phyloP scores from a whole-genome alignment of 2,888 invertebrate species.

The Caprella mutica region DNA sequence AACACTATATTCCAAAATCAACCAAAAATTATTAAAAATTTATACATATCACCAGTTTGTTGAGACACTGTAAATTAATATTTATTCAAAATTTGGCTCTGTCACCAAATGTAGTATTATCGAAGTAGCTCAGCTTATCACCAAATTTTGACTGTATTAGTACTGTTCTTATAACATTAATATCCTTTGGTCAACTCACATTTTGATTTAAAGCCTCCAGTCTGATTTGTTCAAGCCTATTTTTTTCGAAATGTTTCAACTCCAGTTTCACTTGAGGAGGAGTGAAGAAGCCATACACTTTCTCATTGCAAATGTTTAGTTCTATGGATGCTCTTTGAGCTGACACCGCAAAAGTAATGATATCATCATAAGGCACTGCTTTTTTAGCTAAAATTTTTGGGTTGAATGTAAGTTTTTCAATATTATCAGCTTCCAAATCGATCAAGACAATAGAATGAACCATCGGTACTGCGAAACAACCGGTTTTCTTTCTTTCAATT shows the following conservation, averaged over 20 bases:
- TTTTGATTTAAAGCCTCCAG: no score
- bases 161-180: no score
- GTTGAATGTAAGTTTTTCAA: slow-evolving; percentile 62
- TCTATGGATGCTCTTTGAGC: slow-evolving; percentile 58
- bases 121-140: no score
- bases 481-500: slow-evolving; percentile 51
- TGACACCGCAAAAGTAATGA: slow-evolving; percentile 78
- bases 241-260: slow-evolving; percentile 54
- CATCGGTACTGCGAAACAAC: slow-evolving; percentile 79
- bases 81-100: no score
- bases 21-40: no score
- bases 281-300: slow-evolving; percentile 67
- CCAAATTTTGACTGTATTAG: no score
- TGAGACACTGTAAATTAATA: no score
- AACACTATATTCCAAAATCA: no score
- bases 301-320: slow-evolving; percentile 67
- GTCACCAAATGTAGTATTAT: no score
- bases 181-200: no score
- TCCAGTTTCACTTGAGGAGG: slow-evolving; percentile 69
- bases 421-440: slow-evolving; percentile 50
- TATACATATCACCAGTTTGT: no score
- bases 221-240: no score
- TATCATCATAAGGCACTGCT: slow-evolving; percentile 74
- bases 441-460: slow-evolving; percentile 77
- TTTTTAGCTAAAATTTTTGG: slow-evolving; percentile 48